Percentiles rank a stretch among this genome's conserved stretches.
Evolutionary conservation across 2,888 invertebrate genomes (phyloP).

Genomic region (Diaphora mendica): DNA sequence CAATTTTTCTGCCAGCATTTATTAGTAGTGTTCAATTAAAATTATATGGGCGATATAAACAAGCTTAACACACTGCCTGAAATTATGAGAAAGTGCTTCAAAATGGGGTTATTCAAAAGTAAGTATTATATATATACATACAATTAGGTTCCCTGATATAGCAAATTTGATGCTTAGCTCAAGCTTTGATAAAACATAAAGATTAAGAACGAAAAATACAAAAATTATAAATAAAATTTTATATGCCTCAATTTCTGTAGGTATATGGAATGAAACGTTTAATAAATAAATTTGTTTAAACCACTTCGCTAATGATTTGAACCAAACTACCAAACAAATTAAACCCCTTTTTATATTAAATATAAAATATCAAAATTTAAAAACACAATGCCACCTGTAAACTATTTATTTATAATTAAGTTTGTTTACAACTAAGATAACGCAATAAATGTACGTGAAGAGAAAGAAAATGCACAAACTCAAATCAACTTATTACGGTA

Average conservation of each 20-base stretch:
- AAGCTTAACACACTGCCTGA: slow-evolving; percentile 68
- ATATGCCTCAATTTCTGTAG: background rate
- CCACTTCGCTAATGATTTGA: background rate
- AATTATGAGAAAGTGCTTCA: slow-evolving; percentile 83
- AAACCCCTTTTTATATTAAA: background rate
- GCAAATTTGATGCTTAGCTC: background rate
- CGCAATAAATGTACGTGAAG: background rate
- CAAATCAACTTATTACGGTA: background rate
- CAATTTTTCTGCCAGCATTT: slow-evolving; percentile 16
- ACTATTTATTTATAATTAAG: background rate
- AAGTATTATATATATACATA: slow-evolving; percentile 56
- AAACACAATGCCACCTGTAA: background rate
- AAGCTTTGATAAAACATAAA: background rate
- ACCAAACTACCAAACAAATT: background rate
- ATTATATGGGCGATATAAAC: slow-evolving; percentile 75
- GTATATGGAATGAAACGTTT: background rate
- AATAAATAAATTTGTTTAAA: background rate
- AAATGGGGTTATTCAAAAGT: slow-evolving; percentile 84
- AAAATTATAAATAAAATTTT: background rate
- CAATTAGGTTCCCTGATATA: background rate
- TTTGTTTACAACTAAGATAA: background rate
- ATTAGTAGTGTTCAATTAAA: slow-evolving; percentile 51
- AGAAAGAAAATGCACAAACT: background rate
- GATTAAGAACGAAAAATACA: background rate
- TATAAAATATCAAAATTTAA: background rate